phyloP scores from a whole-genome alignment of 2,888 invertebrate genomes.

The Stomorhina lunata region DNA sequence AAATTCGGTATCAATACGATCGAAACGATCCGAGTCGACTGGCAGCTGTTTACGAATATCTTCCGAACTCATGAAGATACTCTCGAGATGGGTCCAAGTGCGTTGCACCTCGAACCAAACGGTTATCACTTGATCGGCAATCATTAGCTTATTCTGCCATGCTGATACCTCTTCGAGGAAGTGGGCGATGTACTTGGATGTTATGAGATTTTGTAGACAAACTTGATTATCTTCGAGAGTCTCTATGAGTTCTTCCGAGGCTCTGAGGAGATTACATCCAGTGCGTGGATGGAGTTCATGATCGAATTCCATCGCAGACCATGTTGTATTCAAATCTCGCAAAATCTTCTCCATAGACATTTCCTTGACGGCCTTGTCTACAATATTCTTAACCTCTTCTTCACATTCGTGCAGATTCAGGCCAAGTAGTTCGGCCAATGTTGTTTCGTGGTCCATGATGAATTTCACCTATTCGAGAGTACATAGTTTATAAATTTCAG shows the following conservation, averaged over 20 bases:
- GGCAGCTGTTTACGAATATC: slow-evolving; percentile 97
- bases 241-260: slow-evolving; percentile 97
- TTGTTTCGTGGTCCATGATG: slow-evolving; percentile 95
- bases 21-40: slow-evolving; percentile 95
- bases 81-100: slow-evolving; percentile 98
- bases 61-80: slow-evolving; percentile 98
- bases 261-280: slow-evolving; percentile 90
- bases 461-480: slow-evolving; percentile 88
- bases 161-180: slow-evolving; percentile 95
- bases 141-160: slow-evolving; percentile 95
- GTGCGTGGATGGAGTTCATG: slow-evolving; percentile 94
- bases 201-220: slow-evolving; percentile 95
- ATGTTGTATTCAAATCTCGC: slow-evolving; percentile 93
- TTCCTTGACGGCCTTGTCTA: slow-evolving; percentile 98
- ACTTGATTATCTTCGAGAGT: slow-evolving; percentile 98
- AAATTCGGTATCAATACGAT: slow-evolving; percentile 93
- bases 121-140: slow-evolving; percentile 96
- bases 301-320: slow-evolving; percentile 95
- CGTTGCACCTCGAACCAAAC: slow-evolving; percentile 98
- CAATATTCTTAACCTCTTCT: slow-evolving; percentile 98
- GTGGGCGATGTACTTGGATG: slow-evolving; percentile 97
- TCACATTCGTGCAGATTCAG: slow-evolving; percentile 97
- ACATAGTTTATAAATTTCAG: background rate
- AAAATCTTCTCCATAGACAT: slow-evolving; percentile 99
- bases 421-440: slow-evolving; percentile 93